Base-by-base conservation (phyloP, 2,113 vertebrate species). In the Pteropus alecto region DNA sequence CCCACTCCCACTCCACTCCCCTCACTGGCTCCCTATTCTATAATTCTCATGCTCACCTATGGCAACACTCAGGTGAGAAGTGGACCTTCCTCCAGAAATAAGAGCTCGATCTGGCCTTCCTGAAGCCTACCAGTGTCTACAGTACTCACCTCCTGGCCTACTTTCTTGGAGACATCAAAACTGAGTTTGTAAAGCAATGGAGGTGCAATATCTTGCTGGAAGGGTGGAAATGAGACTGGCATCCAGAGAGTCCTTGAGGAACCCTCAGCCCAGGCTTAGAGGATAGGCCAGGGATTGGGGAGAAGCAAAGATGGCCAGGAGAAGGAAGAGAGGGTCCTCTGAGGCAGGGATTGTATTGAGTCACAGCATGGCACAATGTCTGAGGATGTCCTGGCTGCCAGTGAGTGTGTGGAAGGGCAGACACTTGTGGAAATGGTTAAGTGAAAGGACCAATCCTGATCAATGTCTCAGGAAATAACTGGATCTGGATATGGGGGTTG, bases 101-200 rank as follows among this genome's bases (percentile, higher is more conserved):
- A 16, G 35, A 94, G 82, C 86, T 56, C 85, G 48, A 58, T 77
- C 56, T 41, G 91, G 94, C 88, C 90, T 86, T 78, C 14, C 88
- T 5, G 71, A 96, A 79, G 35, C 92, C 97, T 24, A 88, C 60
- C 63, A 87, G 83, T 79, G 87, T 95, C 96, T 89, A 90, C 63
- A 68, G 74, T 83, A 60, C 87, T 97, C 65, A 51, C 94, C 93
- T 93, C 90, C 97, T 98, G 96, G 97, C 96, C 96, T 98, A 97
- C 97, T 97, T 97, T 98, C 96, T 26, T 85, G 63, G 93, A 94
- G 85, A 97, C 95, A 96, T 96, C 97, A 98, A 97, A 98, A 95
- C 96, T 90, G 22, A 96, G 93, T 95, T 96, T 93, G 96, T 88
- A 65, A 93, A 96, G 96, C 95, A 54, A 41, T 74, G 48, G 86